Percentiles rank a stretch among this genome's conserved stretches.
Evolutionary conservation across 2,113 vertebrate genomes (phyloP).

Genomic region (Hippocampus abdominalis): DNA sequence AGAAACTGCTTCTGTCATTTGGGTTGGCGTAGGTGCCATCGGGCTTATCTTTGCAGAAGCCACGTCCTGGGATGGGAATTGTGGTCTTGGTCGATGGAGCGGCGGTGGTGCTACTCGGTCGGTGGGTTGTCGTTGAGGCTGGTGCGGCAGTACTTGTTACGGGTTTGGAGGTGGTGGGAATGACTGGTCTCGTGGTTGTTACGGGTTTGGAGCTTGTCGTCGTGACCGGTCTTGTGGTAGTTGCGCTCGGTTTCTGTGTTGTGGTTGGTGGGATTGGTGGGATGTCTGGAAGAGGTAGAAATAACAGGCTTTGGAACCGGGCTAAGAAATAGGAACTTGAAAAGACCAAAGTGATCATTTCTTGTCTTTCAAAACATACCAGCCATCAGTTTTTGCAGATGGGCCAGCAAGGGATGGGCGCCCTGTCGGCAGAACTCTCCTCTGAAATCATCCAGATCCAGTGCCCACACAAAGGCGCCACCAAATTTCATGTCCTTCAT

Average conservation of each 20-base stretch:
- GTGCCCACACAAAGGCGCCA: slow-evolving; percentile 82
- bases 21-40: slow-evolving; percentile 67
- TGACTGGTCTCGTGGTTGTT: no score
- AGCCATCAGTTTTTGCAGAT: slow-evolving; percentile 57
- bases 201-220: no score
- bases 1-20: slow-evolving; percentile 52
- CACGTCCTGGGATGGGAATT: slow-evolving; percentile 52
- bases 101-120: slow-evolving; percentile 28
- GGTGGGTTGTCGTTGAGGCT: no score
- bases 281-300: no score
- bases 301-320: no score
- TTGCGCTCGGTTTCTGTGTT: no score
- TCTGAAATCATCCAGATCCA: slow-evolving; percentile 81
- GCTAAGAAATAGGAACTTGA: slow-evolving; percentile 25
- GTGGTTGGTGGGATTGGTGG: no score
- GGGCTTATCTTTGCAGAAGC: slow-evolving; percentile 69
- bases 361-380: no score
- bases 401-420: slow-evolving; percentile 70
- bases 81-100: slow-evolving; percentile 41
- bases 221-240: no score
- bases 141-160: background rate
- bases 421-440: slow-evolving; percentile 76
- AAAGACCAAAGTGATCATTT: slow-evolving; percentile 12
- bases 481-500: slow-evolving; percentile 76
- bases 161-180: slow-evolving; percentile 53